phyloP scores from a whole-genome alignment of 2,797 vertebrate genomes.

The Vipera ursinii region DNA sequence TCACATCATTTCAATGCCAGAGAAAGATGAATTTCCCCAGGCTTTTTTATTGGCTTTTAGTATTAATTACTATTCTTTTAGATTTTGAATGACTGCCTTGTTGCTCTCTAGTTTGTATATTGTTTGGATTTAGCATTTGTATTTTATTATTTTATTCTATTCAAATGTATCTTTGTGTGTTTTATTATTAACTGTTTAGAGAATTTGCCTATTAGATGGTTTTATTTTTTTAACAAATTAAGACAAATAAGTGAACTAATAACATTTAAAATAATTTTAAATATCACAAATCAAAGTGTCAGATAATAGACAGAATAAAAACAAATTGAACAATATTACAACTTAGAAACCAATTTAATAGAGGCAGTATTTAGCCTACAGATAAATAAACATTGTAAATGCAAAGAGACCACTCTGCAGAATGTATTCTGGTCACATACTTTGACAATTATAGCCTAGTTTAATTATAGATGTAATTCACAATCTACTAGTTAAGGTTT shows the following conservation, averaged over 20 bases:
- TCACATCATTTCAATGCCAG: background rate
- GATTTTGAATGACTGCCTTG: background rate
- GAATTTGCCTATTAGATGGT: background rate
- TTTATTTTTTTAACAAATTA: background rate
- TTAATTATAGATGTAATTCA: slow-evolving; percentile 16
- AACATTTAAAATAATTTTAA: background rate
- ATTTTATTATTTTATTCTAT: background rate
- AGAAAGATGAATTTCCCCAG: background rate
- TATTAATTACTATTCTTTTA: background rate
- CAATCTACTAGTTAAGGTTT: slow-evolving; percentile 1
- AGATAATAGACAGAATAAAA: background rate
- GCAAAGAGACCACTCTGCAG: background rate
- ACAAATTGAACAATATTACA: background rate
- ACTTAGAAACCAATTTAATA: slow-evolving; percentile 2
- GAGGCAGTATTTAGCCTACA: slow-evolving; percentile 1
- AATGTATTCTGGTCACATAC: slow-evolving; percentile 21
- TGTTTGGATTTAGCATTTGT: background rate
- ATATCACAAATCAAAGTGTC: background rate
- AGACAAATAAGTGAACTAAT: background rate
- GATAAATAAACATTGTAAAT: slow-evolving; percentile 11
- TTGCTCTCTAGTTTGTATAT: background rate
- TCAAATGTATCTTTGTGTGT: background rate
- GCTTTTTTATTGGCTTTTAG: background rate
- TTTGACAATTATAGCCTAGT: background rate
- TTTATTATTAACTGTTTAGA: background rate